Evolutionary conservation across 2,797 vertebrate genomes (phyloP), one percentile per base, ranked within the genome.

Genomic region (Nannoperca australis): DNA sequence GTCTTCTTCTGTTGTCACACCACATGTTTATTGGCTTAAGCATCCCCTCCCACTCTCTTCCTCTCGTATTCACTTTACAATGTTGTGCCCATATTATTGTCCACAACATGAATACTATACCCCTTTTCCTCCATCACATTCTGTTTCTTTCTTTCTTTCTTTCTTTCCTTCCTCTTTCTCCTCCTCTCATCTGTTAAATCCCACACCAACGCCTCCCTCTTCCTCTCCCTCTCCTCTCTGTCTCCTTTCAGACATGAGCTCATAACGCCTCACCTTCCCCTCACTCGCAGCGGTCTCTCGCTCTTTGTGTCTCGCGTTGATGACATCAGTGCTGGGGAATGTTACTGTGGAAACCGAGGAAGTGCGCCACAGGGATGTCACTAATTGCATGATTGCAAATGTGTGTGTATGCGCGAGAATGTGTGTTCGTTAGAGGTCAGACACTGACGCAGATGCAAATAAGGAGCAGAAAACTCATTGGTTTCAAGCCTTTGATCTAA

Each of bases 321-420:
- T 93, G 93, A 91, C 89, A 89, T 91, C 90, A 86, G 81, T 73
- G 80, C 82, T 70, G 51, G 58, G 79, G 80, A 90, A 75, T 58
- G 92, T 94, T 93, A 85, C 93, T 83, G 78, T 88, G 91, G 93
- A 89, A 93, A 94, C 91, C 22, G 58, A 70, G 79, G 54, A 30
- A 50, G 69, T 81, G 82, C 56, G 3, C 89, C 81, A 30, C 83
- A 59, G 86, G 83, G 84, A 88, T 83, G 79, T 73, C 68, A 27
- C 87, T 92, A 91, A 92, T 87, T 88, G 89, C 69, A 68, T 77
- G 58, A 81, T 78, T 81, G 65, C 30, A 61, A 61, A 64, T 81
- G 62, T 76, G 62, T 71, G 66, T 55, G 56, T 85, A 34, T 66
- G 76, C 30, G 24, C 51, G 51, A 27, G 53, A 15, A 40, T 61